Conservation (phyloP, 2,888 invertebrate genomes). For the Calliopum simillimum region DNA sequence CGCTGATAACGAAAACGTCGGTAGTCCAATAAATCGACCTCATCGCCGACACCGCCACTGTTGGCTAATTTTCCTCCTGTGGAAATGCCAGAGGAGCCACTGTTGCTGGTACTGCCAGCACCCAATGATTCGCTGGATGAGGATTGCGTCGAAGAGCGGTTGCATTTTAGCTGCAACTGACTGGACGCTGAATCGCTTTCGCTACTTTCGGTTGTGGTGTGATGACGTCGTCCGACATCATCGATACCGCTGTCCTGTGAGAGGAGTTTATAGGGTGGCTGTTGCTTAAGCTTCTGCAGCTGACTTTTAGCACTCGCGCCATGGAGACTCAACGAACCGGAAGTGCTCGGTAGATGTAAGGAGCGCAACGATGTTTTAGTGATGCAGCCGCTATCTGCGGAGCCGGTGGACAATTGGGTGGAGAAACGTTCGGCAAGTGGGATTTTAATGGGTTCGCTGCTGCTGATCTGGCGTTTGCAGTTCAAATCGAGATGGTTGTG, state of each 20-base stretch:
- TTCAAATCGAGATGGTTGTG: conserved; percentile 3
- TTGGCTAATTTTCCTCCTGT: conserved; percentile 32
- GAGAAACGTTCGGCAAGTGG: conserved; percentile 61
- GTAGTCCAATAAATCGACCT: conserved; percentile 28
- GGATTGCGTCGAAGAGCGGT: conserved; percentile 45
- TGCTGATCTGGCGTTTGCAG: conserved; percentile 43
- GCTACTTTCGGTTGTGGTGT: conserved; percentile 2
- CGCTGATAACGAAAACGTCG: conserved; percentile 42
- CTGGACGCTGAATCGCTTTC: conserved; percentile 17
- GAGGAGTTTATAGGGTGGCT: conserved; percentile 49
- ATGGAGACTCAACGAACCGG: conserved; percentile 59
- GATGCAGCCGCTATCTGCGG: conserved; percentile 63
- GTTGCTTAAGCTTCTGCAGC: conserved; percentile 50
- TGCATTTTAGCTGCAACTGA: conserved; percentile 46
- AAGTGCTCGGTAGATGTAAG: conserved; percentile 57
- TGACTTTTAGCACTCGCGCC: conserved; percentile 52
- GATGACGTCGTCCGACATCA: conserved; percentile 49
- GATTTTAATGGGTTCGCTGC: conserved; percentile 61
- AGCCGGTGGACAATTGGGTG: conserved; percentile 63
- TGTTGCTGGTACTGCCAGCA: conserved; percentile 35
- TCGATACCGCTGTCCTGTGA: conserved; percentile 67
- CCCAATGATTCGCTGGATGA: conserved; percentile 59
- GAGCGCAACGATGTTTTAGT: conserved; percentile 49
- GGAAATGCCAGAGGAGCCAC: conserved; percentile 22
- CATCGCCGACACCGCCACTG: conserved; percentile 36